Conservation (phyloP, 2,113 vertebrate species). For the Nyctereutes procyonoides region DNA sequence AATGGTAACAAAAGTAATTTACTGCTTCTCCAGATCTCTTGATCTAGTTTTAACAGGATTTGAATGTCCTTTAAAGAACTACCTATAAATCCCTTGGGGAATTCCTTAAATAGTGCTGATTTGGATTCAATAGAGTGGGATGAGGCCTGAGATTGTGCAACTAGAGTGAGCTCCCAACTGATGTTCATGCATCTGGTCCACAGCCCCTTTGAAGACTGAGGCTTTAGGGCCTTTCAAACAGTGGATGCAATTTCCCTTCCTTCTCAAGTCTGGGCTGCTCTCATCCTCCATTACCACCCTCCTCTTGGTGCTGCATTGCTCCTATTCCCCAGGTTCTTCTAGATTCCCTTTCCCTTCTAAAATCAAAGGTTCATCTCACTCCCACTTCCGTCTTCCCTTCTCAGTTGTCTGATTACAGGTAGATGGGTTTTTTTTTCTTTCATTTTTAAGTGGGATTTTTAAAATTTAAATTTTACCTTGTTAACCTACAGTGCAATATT, state of each 20-base stretch:
- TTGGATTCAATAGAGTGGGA: neutral
- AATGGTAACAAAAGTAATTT: neutral
- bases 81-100: neutral
- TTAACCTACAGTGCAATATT: too few relatives aligned
- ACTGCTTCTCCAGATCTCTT: neutral
- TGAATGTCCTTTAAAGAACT: neutral
- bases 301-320: neutral
- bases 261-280: neutral
- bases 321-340: neutral
- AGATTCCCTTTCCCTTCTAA: neutral
- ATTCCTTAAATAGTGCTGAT: neutral
- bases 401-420: neutral
- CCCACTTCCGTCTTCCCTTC: neutral
- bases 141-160: neutral
- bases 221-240: neutral
- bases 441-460: too few relatives aligned
- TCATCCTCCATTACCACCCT: too few relatives aligned
- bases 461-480: too few relatives aligned
- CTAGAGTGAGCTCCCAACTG: neutral
- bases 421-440: neutral
- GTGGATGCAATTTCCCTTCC: neutral
- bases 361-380: neutral
- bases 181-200: neutral
- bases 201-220: neutral
- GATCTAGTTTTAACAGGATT: neutral